These are phyloP conservation scores for Crocuta crocuta DNA, from an alignment of 2,113 vertebrate species.

Conservation along the genomic window DNA sequence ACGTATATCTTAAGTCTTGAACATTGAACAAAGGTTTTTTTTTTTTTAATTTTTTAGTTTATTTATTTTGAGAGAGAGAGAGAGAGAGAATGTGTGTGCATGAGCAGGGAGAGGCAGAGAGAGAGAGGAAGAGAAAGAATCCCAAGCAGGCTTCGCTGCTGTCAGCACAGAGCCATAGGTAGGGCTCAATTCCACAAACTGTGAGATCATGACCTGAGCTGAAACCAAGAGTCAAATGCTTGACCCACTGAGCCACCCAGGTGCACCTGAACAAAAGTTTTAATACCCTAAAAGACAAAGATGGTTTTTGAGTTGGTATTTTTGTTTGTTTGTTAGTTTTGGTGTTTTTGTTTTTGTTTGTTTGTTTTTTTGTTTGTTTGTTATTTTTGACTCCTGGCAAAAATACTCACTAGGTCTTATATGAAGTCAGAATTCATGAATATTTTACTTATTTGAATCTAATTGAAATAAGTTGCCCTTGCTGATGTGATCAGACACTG, in stretches of 20 bases:
- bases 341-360: neutral
- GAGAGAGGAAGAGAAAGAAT: too few relatives aligned
- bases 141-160: too few relatives aligned
- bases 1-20: neutral
- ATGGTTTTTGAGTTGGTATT: neutral
- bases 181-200: too few relatives aligned
- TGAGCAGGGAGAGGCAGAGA: too few relatives aligned
- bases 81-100: too few relatives aligned
- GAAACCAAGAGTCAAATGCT: too few relatives aligned
- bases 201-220: too few relatives aligned
- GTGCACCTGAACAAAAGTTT: neutral
- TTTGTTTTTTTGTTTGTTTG: neutral
- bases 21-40: neutral
- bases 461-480: neutral
- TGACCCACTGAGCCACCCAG: too few relatives aligned
- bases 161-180: too few relatives aligned
- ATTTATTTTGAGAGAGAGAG: too few relatives aligned
- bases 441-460: neutral
- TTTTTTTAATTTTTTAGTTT: too few relatives aligned
- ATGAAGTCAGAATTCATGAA: neutral
- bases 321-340: neutral
- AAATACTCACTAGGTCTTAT: neutral
- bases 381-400: neutral
- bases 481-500: neutral
- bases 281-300: neutral